phyloP scores from a whole-genome alignment of 1,140 invertebrate species.

The Agraylea sexmaculata region DNA sequence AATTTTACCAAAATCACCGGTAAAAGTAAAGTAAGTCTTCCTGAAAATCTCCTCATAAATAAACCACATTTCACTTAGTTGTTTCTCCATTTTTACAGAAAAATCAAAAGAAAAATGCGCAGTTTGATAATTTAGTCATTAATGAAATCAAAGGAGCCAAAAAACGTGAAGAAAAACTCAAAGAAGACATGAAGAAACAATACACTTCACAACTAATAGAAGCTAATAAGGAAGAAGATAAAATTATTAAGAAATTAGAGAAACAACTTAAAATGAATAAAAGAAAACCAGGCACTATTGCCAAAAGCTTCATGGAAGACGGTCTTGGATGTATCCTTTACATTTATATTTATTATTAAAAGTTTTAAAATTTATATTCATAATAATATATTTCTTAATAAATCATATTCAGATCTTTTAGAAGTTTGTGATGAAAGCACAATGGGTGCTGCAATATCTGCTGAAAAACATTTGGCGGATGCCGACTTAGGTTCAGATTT shows the following conservation, averaged over 20 bases:
- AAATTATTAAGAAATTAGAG: constrained; percentile 64
- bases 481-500: constrained; percentile 49
- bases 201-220: constrained; percentile 50
- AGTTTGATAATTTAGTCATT: constrained; percentile 5
- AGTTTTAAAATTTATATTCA: constrained; percentile 8
- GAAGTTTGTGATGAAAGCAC: constrained; percentile 69
- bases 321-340: constrained; percentile 78
- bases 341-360: constrained; percentile 10
- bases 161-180: constrained; percentile 34
- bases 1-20: constrained; percentile 16
- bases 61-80: background rate
- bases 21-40: background rate
- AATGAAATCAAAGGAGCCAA: constrained; percentile 29
- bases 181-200: constrained; percentile 43
- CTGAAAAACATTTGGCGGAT: constrained; percentile 50
- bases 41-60: background rate
- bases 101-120: background rate
- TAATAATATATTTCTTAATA: constrained; percentile 13
- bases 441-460: constrained; percentile 46
- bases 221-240: constrained; percentile 70
- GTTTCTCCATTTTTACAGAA: background rate
- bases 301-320: constrained; percentile 68
- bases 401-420: constrained; percentile 49
- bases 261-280: constrained; percentile 78
- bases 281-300: constrained; percentile 57